Evolutionary conservation across 2,797 vertebrate genomes (phyloP).

Genomic region (Megalops cyprinoides): DNA sequence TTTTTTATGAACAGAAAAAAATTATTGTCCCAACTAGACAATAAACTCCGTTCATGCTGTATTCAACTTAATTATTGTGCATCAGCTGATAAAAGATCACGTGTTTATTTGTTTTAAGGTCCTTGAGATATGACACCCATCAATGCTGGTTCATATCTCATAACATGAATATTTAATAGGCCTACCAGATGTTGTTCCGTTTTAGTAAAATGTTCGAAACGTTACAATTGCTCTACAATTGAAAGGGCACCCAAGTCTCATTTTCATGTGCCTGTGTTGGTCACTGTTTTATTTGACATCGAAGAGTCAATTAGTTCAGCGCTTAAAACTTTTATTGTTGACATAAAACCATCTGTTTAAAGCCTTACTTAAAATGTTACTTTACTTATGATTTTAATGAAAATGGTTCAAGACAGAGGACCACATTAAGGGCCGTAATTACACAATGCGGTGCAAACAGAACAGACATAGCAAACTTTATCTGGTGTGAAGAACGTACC

Average conservation of each 20-base stretch:
- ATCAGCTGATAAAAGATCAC: too few species aligned
- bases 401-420: slow-evolving; percentile 94
- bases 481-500: slow-evolving; percentile 75
- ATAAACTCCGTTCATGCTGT: too few species aligned
- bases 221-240: not conserved
- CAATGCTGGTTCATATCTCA: too few species aligned
- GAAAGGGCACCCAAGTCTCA: slow-evolving; percentile 41
- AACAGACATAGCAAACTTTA: slow-evolving; percentile 91
- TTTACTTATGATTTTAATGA: slow-evolving; percentile 91
- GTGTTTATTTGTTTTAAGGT: too few species aligned
- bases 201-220: not conserved
- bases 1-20: not conserved
- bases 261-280: slow-evolving; percentile 60
- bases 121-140: too few species aligned
- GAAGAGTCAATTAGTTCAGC: slow-evolving; percentile 55
- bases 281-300: slow-evolving; percentile 66
- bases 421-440: slow-evolving; percentile 98
- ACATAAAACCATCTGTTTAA: slow-evolving; percentile 55
- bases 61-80: too few species aligned
- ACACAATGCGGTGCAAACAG: slow-evolving; percentile 94
- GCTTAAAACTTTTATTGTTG: slow-evolving; percentile 65
- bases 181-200: not conserved
- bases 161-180: not conserved
- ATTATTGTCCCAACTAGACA: not conserved
- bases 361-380: slow-evolving; percentile 53